A percentile compares a stretch with the other conserved stretches of the same genome.
Evolutionary conservation across 2,888 invertebrate species (phyloP).

Genomic region (Chaitophorus viminalis): DNA sequence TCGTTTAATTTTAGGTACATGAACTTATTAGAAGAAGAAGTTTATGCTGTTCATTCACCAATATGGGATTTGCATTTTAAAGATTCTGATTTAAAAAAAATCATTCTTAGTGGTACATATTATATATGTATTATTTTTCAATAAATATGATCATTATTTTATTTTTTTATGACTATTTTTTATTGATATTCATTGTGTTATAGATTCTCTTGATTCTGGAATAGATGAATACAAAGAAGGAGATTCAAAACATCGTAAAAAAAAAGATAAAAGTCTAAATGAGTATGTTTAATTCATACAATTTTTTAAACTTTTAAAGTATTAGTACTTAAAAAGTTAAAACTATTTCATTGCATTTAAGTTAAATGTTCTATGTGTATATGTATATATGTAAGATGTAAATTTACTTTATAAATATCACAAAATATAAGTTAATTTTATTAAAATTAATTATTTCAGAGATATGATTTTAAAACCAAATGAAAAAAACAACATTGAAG

Average conservation of each 20-base stretch:
- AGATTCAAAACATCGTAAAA: slow-evolving; percentile 15
- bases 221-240: slow-evolving; percentile 17
- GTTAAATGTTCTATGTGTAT: too few species aligned
- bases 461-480: slow-evolving; percentile 19
- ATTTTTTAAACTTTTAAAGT: neutral
- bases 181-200: neutral
- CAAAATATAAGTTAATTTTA: too few species aligned
- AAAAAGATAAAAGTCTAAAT: slow-evolving; percentile 20
- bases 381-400: too few species aligned
- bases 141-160: neutral
- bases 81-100: slow-evolving; percentile 67
- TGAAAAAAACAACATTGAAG: slow-evolving; percentile 35
- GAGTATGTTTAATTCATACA: slow-evolving; percentile 41
- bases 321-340: neutral
- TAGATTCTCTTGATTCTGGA: slow-evolving; percentile 43
- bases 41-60: slow-evolving; percentile 85
- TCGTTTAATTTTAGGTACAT: slow-evolving; percentile 75
- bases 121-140: neutral
- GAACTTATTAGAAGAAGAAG: slow-evolving; percentile 86
- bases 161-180: neutral
- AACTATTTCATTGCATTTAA: neutral
- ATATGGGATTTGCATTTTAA: slow-evolving; percentile 95
- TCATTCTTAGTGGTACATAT: slow-evolving; percentile 43
- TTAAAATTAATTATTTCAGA: neutral
- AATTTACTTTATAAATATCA: too few species aligned